Evolutionary conservation across 2,888 invertebrate species (phyloP).

Genomic region (Bedellia somnulentella): DNA sequence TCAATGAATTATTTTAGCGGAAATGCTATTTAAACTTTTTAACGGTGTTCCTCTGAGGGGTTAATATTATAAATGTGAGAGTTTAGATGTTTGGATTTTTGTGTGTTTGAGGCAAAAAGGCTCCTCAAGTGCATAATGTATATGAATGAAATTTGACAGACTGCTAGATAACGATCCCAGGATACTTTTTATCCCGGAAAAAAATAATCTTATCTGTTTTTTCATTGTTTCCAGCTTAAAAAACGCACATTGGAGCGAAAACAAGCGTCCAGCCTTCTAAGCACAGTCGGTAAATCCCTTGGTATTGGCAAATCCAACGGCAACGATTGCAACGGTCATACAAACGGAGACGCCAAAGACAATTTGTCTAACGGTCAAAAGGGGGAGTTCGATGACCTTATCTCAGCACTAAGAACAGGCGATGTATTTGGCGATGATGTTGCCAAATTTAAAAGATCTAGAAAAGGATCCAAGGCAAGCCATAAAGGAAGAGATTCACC

Average conservation of each 20-base stretch:
- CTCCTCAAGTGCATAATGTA: too few species aligned
- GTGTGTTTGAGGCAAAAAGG: too few species aligned
- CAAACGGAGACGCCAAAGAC: conserved; percentile 30
- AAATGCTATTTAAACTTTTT: too few species aligned
- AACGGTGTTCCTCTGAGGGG: too few species aligned
- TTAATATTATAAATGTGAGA: too few species aligned
- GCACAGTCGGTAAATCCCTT: conserved; percentile 73
- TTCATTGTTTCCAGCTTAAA: too few species aligned
- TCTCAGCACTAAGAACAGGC: conserved; percentile 90
- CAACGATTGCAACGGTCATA: conserved; percentile 59
- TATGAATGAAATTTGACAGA: too few species aligned
- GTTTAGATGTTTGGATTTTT: too few species aligned
- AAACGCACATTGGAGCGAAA: conserved; percentile 87
- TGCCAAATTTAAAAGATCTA: conserved; percentile 74
- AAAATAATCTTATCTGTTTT: too few species aligned
- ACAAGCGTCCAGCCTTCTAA: conserved; percentile 76
- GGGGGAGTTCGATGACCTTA: conserved; percentile 95
- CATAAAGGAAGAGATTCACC: conserved; percentile 50
- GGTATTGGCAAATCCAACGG: conserved; percentile 58
- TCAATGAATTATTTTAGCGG: too few species aligned
- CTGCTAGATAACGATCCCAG: conserved; percentile 1
- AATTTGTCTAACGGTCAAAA: conserved; percentile 57
- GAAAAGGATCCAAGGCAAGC: conserved; percentile 42
- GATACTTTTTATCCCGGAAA: too few species aligned
- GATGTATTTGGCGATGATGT: conserved; percentile 96